Conservation (phyloP, 2,113 vertebrate species). For the Fulica atra region DNA sequence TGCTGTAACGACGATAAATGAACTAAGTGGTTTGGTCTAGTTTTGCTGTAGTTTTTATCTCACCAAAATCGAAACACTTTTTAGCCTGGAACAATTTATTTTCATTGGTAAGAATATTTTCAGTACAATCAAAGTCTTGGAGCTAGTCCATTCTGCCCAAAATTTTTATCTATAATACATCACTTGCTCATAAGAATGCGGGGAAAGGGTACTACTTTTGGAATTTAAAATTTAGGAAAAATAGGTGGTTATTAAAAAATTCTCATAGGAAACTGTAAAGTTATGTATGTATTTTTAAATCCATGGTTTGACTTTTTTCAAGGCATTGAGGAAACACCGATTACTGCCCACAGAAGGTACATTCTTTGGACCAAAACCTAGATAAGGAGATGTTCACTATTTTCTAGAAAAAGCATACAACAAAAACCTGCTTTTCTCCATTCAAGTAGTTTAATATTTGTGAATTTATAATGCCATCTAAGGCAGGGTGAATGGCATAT, state of each 20-base stretch:
- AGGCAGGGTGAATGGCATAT: neutral
- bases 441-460: neutral
- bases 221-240: neutral
- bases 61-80: neutral
- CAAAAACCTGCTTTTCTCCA: neutral
- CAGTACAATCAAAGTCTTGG: neutral
- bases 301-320: neutral
- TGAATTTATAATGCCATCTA: constrained; percentile 29
- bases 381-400: neutral
- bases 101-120: neutral
- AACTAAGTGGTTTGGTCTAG: neutral
- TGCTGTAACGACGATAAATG: neutral
- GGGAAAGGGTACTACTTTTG: neutral
- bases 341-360: neutral
- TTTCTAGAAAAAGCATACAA: neutral
- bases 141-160: accelerated
- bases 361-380: neutral
- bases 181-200: neutral
- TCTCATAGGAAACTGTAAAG: neutral
- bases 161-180: neutral
- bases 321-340: neutral
- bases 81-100: neutral
- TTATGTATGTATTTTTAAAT: neutral
- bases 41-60: neutral
- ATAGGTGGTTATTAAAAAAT: neutral